phyloP scores from a whole-genome alignment of 2,797 vertebrate genomes.

The Xiphophorus birchmanni region DNA sequence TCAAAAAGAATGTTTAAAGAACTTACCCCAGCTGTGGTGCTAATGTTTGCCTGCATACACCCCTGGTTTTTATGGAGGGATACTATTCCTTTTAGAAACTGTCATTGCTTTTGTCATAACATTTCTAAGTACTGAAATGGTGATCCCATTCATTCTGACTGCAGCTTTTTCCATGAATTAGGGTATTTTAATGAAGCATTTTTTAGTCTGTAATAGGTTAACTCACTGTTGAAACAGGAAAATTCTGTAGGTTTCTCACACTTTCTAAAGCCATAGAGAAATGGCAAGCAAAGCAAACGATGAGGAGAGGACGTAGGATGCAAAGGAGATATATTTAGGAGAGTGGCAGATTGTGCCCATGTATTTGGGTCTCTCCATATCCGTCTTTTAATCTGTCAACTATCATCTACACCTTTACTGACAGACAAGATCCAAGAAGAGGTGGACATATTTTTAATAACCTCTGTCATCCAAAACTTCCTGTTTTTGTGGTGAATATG shows the following conservation, averaged over 20 bases:
- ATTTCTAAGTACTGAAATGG: background rate
- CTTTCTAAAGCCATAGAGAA: background rate
- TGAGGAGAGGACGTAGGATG: constrained; percentile 17
- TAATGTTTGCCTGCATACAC: background rate
- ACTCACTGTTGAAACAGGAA: background rate
- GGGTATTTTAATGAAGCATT: background rate
- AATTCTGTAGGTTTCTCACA: background rate
- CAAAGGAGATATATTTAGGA: constrained; percentile 55
- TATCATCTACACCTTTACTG: constrained; percentile 58
- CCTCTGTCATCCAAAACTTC: constrained; percentile 12
- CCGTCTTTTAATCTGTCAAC: constrained; percentile 42
- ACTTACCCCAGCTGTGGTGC: background rate
- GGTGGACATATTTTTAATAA: constrained; percentile 39
- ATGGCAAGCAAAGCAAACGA: background rate
- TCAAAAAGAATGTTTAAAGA: background rate
- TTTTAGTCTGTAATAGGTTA: background rate
- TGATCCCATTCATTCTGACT: background rate
- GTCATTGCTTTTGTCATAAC: background rate
- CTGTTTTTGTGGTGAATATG: constrained; percentile 8
- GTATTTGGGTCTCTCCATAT: constrained; percentile 35
- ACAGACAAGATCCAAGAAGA: constrained; percentile 49
- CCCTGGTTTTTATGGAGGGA: background rate
- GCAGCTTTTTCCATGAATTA: background rate
- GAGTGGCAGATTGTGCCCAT: constrained; percentile 58
- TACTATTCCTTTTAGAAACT: background rate